These are phyloP conservation scores for Petaurus breviceps DNA, from an alignment of 2,113 vertebrate genomes.

Conservation along the genomic window DNA sequence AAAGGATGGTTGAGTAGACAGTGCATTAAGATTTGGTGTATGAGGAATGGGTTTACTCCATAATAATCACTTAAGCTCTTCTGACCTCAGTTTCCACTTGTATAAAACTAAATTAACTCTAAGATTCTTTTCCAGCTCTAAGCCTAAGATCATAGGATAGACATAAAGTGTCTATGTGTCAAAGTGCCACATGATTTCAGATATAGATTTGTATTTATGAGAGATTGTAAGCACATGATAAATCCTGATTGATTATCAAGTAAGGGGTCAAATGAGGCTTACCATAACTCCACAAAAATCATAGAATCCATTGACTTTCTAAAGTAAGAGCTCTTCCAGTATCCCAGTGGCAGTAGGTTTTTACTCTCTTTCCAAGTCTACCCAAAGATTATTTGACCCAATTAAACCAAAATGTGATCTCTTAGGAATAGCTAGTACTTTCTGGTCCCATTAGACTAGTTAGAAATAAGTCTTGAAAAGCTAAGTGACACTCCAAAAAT, in stretches of 20 bases:
- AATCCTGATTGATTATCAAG: neutral
- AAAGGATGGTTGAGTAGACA: neutral
- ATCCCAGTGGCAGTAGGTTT: neutral
- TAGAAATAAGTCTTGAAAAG: conserved; percentile 9
- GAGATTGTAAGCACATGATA: neutral
- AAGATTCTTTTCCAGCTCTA: neutral
- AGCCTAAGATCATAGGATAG: neutral
- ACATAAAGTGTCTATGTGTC: neutral
- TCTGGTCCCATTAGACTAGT: neutral
- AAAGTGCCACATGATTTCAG: neutral
- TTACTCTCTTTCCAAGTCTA: neutral
- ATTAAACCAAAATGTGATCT: conserved; percentile 12
- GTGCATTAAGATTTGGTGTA: neutral
- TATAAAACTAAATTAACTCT: neutral
- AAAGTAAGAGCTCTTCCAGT: neutral
- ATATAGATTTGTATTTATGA: conserved; percentile 27
- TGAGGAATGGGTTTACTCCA: neutral
- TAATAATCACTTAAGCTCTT: neutral
- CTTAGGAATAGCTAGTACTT: neutral
- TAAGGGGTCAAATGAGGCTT: neutral
- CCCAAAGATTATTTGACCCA: conserved; percentile 15
- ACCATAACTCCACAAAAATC: neutral
- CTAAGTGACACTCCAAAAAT: neutral
- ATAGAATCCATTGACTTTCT: neutral
- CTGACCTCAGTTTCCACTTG: neutral